Evolutionary conservation across 1,140 invertebrate species (phyloP).

Genomic region (Sitodiplosis mosellana): DNA sequence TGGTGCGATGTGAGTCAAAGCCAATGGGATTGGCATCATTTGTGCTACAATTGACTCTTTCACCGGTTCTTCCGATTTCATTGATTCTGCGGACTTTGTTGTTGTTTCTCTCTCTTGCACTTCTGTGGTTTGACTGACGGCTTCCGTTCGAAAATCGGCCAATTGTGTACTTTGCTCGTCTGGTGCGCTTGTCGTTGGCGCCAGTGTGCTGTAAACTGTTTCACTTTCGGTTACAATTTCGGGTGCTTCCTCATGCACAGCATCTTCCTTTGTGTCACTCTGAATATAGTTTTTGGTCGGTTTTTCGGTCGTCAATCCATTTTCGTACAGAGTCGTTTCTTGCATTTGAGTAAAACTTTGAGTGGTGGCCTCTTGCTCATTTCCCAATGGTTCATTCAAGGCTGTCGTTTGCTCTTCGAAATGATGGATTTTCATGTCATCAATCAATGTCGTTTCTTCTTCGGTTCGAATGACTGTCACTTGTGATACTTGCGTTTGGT

Average conservation of each 20-base stretch:
- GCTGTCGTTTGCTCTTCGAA: slow-evolving; percentile 2
- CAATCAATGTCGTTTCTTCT: neutral
- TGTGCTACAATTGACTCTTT: no score
- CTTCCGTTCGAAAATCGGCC: neutral
- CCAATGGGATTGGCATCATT: no score
- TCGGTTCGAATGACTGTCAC: slow-evolving; percentile 2
- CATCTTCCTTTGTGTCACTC: neutral
- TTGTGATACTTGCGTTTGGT: neutral
- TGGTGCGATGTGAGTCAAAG: no score
- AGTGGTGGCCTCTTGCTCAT: neutral
- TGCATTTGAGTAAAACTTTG: neutral
- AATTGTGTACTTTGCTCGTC: neutral
- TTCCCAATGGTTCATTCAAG: slow-evolving; percentile 1
- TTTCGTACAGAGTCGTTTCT: no score
- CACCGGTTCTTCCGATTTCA: no score
- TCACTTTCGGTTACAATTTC: neutral
- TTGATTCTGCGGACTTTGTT: no score
- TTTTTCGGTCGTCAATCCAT: neutral
- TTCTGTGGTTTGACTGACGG: neutral
- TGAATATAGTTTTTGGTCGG: neutral
- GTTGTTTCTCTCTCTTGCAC: neutral
- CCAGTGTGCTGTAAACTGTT: neutral
- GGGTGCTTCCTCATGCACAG: neutral
- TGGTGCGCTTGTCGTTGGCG: neutral
- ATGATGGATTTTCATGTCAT: neutral